Base-by-base conservation (phyloP, 35 echinoderm and acorn worm species). In the Antedon bifida region DNA sequence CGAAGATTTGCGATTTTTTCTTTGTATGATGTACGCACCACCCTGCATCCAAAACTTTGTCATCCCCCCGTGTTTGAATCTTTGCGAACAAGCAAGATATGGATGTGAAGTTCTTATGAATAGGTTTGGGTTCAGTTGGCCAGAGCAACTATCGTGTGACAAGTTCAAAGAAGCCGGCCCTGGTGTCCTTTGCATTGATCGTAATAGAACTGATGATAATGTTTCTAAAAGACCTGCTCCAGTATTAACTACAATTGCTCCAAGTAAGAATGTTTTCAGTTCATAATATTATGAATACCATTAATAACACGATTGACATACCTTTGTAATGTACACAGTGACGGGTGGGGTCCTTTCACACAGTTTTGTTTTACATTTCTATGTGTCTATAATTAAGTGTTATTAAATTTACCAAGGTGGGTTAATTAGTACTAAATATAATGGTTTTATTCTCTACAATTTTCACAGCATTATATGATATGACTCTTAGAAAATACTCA, bases 21-120 rank as follows among this genome's bases (percentile, higher is more conserved):
- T 97, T 89, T 97, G 94, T 55, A 84, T 91, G 14, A 92, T 97
- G 94, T 97, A 97, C 51, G 94, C 94, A 3, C 94, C 94, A 16
- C 88, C 92, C 35, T 97, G 94, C 78, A 80, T 38, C 26, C 81
- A 83, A 29, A 77, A 88, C 34, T 78, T 92, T 19, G 90, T 90
- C 17, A 86, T 76, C 13, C 87, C 94, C 23, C 94, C 94, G 34
- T 97, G 94, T 81, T 90, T 88, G 83, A 86, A 87, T 34, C 88
- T 97, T 11, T 97, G 94, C 73, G 31, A 89, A 77, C 92, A 91
- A 74, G 94, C 94, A 17, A 77, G 85, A 73, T 87, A 83, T 77
- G 94, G 94, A 13, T 97, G 94, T 76, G 94, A 97, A 73, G 82
- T 78, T 26, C 85, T 97, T 30, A 97, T 97, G 94, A 92, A 91